phyloP scores from a whole-genome alignment of 2,113 vertebrate genomes.

The Scophthalmus maximus region DNA sequence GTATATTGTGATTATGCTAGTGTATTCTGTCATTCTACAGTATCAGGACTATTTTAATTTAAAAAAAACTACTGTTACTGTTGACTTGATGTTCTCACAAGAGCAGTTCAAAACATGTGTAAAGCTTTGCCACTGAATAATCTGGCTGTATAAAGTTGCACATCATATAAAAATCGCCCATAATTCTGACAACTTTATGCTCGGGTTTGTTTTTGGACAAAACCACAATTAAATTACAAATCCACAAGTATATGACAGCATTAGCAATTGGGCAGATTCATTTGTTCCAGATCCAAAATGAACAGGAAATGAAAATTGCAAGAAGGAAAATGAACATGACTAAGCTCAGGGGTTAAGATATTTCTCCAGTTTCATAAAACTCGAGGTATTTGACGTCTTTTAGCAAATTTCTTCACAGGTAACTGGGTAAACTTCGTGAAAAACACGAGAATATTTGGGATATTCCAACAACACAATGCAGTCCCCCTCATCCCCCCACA shows the following conservation, averaged over 20 bases:
- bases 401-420: not conserved
- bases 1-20: not conserved
- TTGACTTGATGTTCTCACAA: not conserved
- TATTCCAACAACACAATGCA: constrained; percentile 9
- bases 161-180: not conserved
- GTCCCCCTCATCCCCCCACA: not conserved
- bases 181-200: not conserved
- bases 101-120: not conserved
- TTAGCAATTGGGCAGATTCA: not conserved
- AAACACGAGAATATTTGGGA: not conserved
- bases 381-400: not conserved
- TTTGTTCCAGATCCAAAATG: constrained; percentile 2
- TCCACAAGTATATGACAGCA: constrained; percentile 4
- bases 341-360: not conserved
- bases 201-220: constrained; percentile 1
- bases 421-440: not conserved
- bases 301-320: not conserved
- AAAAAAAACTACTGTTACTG: constrained; percentile 17
- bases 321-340: not conserved
- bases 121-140: not conserved
- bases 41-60: constrained; percentile 9
- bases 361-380: not conserved
- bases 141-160: not conserved
- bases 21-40: not conserved
- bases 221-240: constrained; percentile 13